Conservation (phyloP, 2,888 invertebrate genomes). For the Morpho helenor region DNA sequence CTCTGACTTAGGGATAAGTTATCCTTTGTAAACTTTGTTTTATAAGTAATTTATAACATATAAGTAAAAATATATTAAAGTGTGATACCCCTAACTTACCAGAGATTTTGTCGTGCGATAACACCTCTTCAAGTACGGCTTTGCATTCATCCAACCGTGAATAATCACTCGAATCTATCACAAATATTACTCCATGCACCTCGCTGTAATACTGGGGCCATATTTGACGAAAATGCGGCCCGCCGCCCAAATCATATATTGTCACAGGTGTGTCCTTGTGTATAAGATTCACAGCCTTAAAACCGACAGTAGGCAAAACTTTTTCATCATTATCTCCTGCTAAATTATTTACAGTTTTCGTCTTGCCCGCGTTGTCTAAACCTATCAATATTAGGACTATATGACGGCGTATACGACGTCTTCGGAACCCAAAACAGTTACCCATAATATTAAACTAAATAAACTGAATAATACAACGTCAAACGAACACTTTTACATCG, state of each 20-base stretch:
- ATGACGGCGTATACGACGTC: constrained; percentile 74
- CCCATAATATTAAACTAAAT: constrained; percentile 50
- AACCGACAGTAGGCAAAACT: constrained; percentile 92
- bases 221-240: constrained; percentile 87
- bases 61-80: too few species aligned
- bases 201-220: constrained; percentile 93
- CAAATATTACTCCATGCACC: constrained; percentile 91
- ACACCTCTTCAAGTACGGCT: constrained; percentile 82
- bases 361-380: constrained; percentile 96
- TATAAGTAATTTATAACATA: too few species aligned
- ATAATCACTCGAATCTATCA: constrained; percentile 89
- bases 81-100: constrained; percentile 47
- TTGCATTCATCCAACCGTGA: constrained; percentile 85
- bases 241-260: constrained; percentile 92
- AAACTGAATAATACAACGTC: constrained; percentile 25
- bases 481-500: constrained; percentile 42
- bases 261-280: constrained; percentile 84
- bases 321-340: constrained; percentile 82
- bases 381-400: constrained; percentile 90
- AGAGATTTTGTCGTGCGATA: constrained; percentile 86
- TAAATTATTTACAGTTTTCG: constrained; percentile 85
- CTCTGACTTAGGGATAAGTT: too few species aligned
- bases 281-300: constrained; percentile 83
- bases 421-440: constrained; percentile 59
- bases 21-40: too few species aligned